Percentiles rank a stretch among this genome's conserved stretches.
phyloP scores from a whole-genome alignment of 2,113 vertebrate genomes.

The Cardinalis cardinalis region DNA sequence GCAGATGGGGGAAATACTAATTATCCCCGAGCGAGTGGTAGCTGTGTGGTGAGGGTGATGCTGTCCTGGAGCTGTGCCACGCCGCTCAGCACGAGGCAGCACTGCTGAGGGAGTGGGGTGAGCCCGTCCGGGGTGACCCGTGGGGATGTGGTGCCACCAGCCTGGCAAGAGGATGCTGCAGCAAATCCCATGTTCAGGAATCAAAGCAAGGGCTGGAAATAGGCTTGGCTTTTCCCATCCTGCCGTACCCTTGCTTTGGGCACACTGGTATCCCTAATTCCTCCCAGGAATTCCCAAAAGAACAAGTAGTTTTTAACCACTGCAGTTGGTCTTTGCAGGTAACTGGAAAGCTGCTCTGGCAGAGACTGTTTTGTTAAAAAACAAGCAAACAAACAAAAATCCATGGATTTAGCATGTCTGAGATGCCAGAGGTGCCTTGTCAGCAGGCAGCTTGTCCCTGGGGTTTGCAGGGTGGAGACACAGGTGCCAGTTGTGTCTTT shows the following conservation, averaged over 20 bases:
- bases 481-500: background rate
- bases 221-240: background rate
- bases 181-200: fast-evolving
- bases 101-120: fast-evolving
- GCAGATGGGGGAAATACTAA: slow-evolving; percentile 59
- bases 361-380: background rate
- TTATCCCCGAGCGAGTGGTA: slow-evolving; percentile 20
- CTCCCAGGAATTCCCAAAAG: background rate
- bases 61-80: slow-evolving; percentile 4
- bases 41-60: background rate
- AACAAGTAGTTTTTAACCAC: background rate
- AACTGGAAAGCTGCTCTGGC: background rate
- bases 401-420: background rate
- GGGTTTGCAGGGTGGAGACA: background rate
- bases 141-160: fast-evolving
- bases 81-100: background rate
- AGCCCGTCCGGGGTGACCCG: fast-evolving
- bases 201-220: background rate
- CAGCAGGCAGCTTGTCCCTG: background rate
- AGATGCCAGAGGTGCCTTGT: background rate
- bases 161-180: background rate
- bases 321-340: background rate
- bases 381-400: background rate
- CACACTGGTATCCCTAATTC: background rate
- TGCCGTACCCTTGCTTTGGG: background rate